Conservation (phyloP, 2,113 vertebrate genomes). For the Noctilio leporinus region DNA sequence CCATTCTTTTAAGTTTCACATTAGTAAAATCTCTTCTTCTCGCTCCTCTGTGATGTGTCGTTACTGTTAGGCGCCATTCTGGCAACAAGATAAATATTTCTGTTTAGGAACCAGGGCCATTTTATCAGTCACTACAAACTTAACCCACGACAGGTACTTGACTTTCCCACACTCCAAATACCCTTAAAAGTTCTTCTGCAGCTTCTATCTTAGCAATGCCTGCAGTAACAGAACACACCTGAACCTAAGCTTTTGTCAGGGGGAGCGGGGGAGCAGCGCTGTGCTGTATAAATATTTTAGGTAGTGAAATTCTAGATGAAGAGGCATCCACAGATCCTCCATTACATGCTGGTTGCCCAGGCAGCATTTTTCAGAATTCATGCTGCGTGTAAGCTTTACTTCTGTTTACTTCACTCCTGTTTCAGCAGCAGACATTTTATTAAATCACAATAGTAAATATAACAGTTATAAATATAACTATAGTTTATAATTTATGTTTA, state of each 20-base stretch:
- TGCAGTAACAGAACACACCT: not conserved
- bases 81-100: not conserved
- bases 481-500: too few species aligned
- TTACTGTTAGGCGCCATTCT: not conserved
- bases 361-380: not conserved
- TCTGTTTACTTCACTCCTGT: not conserved
- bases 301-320: conserved; percentile 45
- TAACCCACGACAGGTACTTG: not conserved
- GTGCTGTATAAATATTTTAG: conserved; percentile 49
- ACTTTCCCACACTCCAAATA: not conserved
- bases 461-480: too few species aligned
- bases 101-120: not conserved
- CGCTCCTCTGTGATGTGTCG: not conserved
- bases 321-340: not conserved
- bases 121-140: not conserved
- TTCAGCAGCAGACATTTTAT: not conserved
- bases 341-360: not conserved
- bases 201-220: fast-evolving
- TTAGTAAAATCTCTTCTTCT: not conserved
- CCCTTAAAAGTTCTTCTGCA: not conserved
- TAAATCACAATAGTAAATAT: not conserved
- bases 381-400: not conserved
- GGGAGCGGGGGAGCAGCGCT: not conserved
- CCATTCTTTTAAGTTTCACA: not conserved
- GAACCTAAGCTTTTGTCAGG: not conserved